Evolutionary conservation across 2,888 invertebrate species (phyloP).

Genomic region (Argynnis bischoffii): DNA sequence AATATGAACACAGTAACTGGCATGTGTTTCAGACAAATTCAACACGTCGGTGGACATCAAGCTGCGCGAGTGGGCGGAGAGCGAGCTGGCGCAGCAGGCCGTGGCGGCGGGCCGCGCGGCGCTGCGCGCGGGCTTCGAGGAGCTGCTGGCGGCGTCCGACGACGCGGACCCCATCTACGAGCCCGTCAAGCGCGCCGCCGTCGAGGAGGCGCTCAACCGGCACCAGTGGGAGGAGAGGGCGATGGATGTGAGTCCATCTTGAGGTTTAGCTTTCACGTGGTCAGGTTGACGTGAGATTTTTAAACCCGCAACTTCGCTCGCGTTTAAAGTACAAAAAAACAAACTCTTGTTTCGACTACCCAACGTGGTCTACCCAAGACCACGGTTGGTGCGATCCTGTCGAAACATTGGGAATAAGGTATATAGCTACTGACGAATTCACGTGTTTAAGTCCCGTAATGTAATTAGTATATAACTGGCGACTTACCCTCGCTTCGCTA

Average conservation of each 20-base stretch:
- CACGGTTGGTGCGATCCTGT: too few species aligned
- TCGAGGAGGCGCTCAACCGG: constrained; percentile 91
- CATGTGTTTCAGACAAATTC: constrained; percentile 84
- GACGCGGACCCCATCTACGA: constrained; percentile 96
- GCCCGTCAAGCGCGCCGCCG: constrained; percentile 92
- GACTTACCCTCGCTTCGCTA: too few species aligned
- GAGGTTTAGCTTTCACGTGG: constrained; percentile 46
- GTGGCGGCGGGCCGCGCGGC: constrained; percentile 88
- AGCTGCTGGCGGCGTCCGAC: constrained; percentile 57
- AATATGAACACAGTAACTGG: too few species aligned
- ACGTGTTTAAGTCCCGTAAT: too few species aligned
- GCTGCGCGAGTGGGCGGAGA: constrained; percentile 97
- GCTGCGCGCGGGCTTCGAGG: constrained; percentile 68
- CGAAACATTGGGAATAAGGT: too few species aligned
- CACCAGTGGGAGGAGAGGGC: constrained; percentile 98
- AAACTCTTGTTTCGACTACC: too few species aligned
- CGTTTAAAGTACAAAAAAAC: too few species aligned
- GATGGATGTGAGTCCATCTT: constrained; percentile 34
- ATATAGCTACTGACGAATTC: too few species aligned
- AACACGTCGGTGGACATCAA: constrained; percentile 96
- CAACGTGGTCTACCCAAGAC: too few species aligned
- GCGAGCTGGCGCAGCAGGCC: constrained; percentile 89
- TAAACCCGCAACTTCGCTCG: too few species aligned
- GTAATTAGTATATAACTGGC: too few species aligned
- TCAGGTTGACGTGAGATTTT: too few species aligned